A percentile compares a stretch with the other conserved stretches of the same genome.
phyloP scores from a whole-genome alignment of 2,797 vertebrate species.

The Sebastolobus altivelis region DNA sequence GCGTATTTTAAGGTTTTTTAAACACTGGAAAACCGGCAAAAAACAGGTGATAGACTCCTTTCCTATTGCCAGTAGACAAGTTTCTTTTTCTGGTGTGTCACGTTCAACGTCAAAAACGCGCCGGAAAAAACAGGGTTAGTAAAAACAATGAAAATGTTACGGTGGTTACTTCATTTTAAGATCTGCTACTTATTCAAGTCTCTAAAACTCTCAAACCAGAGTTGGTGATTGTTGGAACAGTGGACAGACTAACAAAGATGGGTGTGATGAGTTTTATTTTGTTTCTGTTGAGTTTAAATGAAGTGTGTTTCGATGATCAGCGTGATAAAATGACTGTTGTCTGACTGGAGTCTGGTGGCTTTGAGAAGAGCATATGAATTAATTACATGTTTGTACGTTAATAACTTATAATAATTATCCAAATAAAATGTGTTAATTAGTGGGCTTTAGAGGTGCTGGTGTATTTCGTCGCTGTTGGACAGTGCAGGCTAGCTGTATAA shows the following conservation, averaged over 20 bases:
- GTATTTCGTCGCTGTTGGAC: background rate
- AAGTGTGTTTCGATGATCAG: too few relatives aligned
- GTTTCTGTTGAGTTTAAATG: background rate
- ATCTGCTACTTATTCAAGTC: background rate
- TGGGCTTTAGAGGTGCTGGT: too few relatives aligned
- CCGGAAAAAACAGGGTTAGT: background rate
- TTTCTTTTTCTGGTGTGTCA: background rate
- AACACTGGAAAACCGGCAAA: rapidly evolving
- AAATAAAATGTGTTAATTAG: background rate
- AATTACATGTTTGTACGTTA: background rate
- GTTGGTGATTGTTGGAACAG: background rate
- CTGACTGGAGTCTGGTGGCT: background rate
- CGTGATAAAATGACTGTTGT: background rate
- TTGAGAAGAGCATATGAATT: background rate
- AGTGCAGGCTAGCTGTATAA: background rate
- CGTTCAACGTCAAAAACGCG: too few relatives aligned
- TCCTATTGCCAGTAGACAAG: background rate
- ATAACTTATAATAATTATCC: too few relatives aligned
- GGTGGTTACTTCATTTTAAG: too few relatives aligned
- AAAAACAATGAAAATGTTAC: background rate
- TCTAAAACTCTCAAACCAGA: background rate
- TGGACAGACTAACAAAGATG: background rate
- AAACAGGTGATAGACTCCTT: background rate
- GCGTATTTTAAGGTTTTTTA: background rate
- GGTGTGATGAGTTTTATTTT: background rate